Evolutionary conservation across 2,888 invertebrate species (phyloP), one percentile per base, ranked within the genome.

Genomic region (Nasonia oneida): DNA sequence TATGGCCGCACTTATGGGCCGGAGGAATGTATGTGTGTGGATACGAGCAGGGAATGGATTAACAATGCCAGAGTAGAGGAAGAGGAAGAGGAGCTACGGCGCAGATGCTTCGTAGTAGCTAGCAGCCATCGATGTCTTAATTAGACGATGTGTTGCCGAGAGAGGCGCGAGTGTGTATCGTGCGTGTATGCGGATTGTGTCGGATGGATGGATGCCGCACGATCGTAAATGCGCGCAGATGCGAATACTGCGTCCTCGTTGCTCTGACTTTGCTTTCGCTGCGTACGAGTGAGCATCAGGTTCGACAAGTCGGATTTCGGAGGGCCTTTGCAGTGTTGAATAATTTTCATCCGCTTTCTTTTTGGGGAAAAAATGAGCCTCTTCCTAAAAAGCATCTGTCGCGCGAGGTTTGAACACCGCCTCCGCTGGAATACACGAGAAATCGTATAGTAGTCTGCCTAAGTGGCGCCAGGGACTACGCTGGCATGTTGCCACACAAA

Each of bases 401-500:
- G 12, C 39, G 23, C 15, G 47, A 73, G 2, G 12, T 3, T 67
- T 23, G 47, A 15, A 73, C 10, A 73, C 10, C n/a, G 73, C 47
- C n/a, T 18, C 23, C 39, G 86, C 85, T n/a, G 64, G 70, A 29
- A 87, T 87, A 87, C 87, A 67, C 67, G 15, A 71, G 80, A 81
- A 81, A 81, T 85, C 74, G 71, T 29, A 29, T 29, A 29, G 29
- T 80, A 47, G 75, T 81, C 70, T 42, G 50, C 53, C 42, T 37
- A 64, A 85, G 89, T 90, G 90, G 90, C 89, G 90, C 89, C 88
- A 88, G 23, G 73, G 42, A 2, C 47, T 12, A 12, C 10, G 86
- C 86, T 90, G 90, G 88, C 90, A 90, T 91, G 90, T 91, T 91
- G 90, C 90, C 89, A 90, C 91, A 90, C 90, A 90, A 89, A 87